Evolutionary conservation across 2,888 invertebrate genomes (phyloP).

Genomic region (Automeris io): DNA sequence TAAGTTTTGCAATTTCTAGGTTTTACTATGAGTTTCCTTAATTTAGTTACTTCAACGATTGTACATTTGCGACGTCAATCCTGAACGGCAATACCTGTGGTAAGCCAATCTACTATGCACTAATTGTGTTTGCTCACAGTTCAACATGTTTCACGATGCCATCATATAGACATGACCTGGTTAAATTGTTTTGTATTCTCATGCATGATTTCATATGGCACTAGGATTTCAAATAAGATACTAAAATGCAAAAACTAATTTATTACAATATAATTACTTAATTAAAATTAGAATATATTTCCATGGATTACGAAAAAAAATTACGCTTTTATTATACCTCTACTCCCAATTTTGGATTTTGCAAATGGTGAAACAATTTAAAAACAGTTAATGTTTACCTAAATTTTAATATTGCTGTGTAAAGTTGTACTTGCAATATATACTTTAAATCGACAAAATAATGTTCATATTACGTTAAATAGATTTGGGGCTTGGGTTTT

Average conservation of each 20-base stretch:
- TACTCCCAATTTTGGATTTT: too few relatives aligned
- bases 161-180: background rate
- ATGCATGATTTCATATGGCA: background rate
- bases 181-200: background rate
- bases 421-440: background rate
- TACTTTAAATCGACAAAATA: constrained; percentile 8
- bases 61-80: background rate
- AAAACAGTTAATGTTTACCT: background rate
- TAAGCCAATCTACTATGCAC: background rate
- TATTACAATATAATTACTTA: too few relatives aligned
- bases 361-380: background rate
- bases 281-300: too few relatives aligned
- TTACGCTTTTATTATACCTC: too few relatives aligned
- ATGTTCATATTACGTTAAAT: constrained; percentile 15
- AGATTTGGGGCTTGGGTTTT: background rate
- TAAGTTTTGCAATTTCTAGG: too few relatives aligned
- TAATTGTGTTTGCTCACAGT: constrained; percentile 1
- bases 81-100: background rate
- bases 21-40: too few relatives aligned
- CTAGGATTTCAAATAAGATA: too few relatives aligned
- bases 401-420: background rate
- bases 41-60: background rate
- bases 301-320: too few relatives aligned
- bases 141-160: background rate
- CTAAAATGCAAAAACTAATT: too few relatives aligned